Evolutionary conservation across 2,113 vertebrate genomes (phyloP).

Genomic region (Marmota monax): DNA sequence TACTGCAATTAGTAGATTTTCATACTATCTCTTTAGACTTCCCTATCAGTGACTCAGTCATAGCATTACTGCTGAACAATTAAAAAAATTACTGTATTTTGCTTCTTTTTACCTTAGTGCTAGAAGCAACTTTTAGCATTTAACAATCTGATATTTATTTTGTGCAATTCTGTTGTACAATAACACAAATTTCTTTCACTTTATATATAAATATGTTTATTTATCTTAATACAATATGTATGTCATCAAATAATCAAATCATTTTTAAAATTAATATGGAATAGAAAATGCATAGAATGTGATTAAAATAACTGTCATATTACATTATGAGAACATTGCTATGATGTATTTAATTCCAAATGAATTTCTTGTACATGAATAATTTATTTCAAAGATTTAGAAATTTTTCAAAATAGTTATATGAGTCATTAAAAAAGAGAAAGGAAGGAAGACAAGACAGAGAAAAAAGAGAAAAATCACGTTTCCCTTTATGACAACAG

Average conservation of each 20-base stretch:
- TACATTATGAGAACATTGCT: not conserved
- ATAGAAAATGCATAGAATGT: not conserved
- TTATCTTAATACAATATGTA: not conserved
- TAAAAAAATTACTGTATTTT: not conserved
- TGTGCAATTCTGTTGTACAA: not conserved
- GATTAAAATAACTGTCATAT: not conserved
- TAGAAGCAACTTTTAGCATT: not conserved
- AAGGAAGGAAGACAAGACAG: not conserved
- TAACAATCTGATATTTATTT: not conserved
- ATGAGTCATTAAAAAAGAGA: not conserved
- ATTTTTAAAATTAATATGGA: constrained; percentile 3
- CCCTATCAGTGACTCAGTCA: not conserved
- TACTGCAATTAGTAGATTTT: not conserved
- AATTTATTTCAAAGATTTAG: constrained; percentile 10
- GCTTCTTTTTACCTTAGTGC: not conserved
- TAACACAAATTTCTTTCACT: not conserved
- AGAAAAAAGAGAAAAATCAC: rapidly evolving
- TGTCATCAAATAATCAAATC: not conserved
- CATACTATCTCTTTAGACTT: not conserved
- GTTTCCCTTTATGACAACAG: not conserved
- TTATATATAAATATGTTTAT: not conserved
- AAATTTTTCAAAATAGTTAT: not conserved
- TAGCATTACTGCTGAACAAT: not conserved
- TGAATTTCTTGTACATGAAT: not conserved
- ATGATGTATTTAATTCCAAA: constrained; percentile 27